Base-by-base conservation (phyloP, 1,140 invertebrate species). In the Drosophila melanica region DNA sequence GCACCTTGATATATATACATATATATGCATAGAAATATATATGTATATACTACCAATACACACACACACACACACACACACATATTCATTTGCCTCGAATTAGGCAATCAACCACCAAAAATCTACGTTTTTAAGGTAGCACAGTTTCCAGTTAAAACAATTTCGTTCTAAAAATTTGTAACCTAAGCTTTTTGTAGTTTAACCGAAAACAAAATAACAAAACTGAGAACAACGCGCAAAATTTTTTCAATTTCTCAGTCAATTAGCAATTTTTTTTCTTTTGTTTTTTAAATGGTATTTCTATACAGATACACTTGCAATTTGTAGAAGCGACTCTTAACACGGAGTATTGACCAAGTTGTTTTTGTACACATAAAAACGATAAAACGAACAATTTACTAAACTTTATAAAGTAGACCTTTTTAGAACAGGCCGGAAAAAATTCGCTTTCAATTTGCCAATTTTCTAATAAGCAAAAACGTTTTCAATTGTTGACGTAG, bases 81-180 rank as follows among this genome's bases (percentile, higher is more conserved):
- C 53, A 60, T 44, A 67, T 47, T 51, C 27, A 60, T 30, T 20
- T 35, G 63, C 68, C 62, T 10, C 23, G 18, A 11, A 35, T 16
- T 41, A 11, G 54, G 68, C 68, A 53, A 10, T 16, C 65, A 71
- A 65, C 75, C 63, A 85, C 82, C 81, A 87, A 87, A 87, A 67
- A 60, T 39, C 35, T 73, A 60, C 42, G 65, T 86, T 81, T 53
- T 81, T 75, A 75, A 77, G 77, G 11, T 73, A 75, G 72, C 57
- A 70, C 58, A 57, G 45, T 63, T 75, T 63, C 30, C 51, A 55
- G 67, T 64, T 73, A 51, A 51, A 33, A 2, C 20, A 42, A 69
- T 55, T 68, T 62, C 18, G 39, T 73, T 68, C 47, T 14, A 27
- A 5, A 53, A 51, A 16, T 14, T 50, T 48, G 27, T 48, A n/a